Conservation (phyloP, 2,113 vertebrate species). For the Corydoras sp. region DNA sequence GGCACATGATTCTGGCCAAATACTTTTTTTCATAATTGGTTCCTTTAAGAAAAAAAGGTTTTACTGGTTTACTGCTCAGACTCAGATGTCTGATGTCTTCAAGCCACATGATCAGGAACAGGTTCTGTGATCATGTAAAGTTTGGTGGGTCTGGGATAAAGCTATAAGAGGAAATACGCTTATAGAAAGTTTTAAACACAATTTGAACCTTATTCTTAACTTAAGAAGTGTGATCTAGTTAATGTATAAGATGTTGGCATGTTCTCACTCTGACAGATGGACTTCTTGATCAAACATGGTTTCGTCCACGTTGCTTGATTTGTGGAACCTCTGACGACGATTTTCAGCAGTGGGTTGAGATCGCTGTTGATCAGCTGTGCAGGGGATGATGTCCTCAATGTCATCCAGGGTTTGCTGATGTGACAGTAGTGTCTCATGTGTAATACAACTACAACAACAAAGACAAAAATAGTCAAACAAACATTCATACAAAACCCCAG, state of each 20-base stretch:
- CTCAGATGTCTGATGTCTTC: too few species aligned
- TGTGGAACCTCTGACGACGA: constrained; percentile 53
- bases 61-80: too few species aligned
- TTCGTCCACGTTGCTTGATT: constrained; percentile 56
- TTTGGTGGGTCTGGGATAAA: too few species aligned
- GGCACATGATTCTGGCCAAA: too few species aligned
- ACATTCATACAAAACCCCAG: neutral
- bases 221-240: too few species aligned
- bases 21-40: too few species aligned
- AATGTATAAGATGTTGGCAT: neutral
- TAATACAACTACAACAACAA: constrained; percentile 62
- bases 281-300: constrained; percentile 51
- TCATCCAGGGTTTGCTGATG: constrained; percentile 67
- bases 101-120: too few species aligned
- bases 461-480: neutral
- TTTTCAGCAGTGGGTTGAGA: constrained; percentile 32
- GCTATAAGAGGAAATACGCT: too few species aligned
- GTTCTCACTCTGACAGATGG: constrained; percentile 50
- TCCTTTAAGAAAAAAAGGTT: too few species aligned
- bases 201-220: too few species aligned
- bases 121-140: too few species aligned
- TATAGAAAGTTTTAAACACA: too few species aligned
- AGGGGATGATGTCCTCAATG: constrained; percentile 52
- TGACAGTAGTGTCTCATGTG: constrained; percentile 70
- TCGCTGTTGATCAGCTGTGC: constrained; percentile 43